Percentiles rank a stretch among this genome's conserved stretches.
These are phyloP conservation scores for Aphelenchoides fujianensis DNA, from an alignment of 1,140 invertebrate genomes.

Conservation along the genomic window DNA sequence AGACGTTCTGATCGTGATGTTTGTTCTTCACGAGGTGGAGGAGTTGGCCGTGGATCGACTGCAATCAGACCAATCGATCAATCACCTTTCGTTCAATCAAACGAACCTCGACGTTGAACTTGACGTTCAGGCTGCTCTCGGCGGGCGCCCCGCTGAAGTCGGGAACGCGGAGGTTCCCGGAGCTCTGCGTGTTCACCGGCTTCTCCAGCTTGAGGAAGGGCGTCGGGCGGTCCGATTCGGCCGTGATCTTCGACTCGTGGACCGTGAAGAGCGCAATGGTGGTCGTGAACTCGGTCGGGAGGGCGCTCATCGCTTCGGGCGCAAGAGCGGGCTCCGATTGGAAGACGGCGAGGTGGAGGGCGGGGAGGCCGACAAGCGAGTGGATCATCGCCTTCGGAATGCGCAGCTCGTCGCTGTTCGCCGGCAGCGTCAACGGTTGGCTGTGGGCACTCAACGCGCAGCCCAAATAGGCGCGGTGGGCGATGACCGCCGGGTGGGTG, in stretches of 20 bases:
- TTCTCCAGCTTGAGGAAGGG: background rate
- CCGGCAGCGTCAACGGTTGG: constrained; percentile 41
- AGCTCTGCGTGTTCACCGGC: background rate
- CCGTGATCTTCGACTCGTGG: background rate
- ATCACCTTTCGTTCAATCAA: background rate
- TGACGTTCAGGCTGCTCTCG: background rate
- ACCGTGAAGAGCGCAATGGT: background rate
- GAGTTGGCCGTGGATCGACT: constrained; percentile 35
- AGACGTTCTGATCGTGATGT: constrained; percentile 37
- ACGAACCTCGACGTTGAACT: too few relatives aligned
- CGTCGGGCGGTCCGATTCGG: background rate
- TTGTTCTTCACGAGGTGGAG: constrained; percentile 36
- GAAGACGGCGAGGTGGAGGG: constrained; percentile 37
- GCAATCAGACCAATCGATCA: constrained; percentile 18
- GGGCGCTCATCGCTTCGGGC: background rate
- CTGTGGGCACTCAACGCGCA: constrained; percentile 39
- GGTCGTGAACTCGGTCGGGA: background rate
- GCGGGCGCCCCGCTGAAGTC: background rate
- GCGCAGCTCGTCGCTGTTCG: constrained; percentile 7
- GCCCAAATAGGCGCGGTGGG: constrained; percentile 38
- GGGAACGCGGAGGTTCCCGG: background rate
- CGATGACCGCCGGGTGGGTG: constrained; percentile 45
- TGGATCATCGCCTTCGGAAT: background rate
- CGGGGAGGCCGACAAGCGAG: constrained; percentile 6
- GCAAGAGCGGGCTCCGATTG: constrained; percentile 35